phyloP scores from a whole-genome alignment of 2,113 vertebrate genomes.

The Misgurnus mizolepis region DNA sequence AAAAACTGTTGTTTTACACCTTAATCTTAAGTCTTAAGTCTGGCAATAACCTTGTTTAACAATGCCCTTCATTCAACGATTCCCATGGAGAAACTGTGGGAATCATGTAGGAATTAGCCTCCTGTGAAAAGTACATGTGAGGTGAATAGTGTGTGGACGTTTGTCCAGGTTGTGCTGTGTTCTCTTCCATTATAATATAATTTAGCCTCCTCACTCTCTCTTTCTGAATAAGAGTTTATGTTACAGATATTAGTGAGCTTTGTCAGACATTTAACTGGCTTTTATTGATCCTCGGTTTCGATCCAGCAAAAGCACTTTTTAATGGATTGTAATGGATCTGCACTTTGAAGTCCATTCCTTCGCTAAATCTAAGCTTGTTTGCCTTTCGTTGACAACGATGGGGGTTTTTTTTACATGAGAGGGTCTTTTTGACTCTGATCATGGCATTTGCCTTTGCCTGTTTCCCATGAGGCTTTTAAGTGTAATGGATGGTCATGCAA shows the following conservation, averaged over 20 bases:
- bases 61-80: conserved; percentile 20
- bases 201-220: conserved; percentile 9
- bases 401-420: neutral
- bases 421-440: conserved; percentile 16
- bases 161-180: conserved; percentile 23
- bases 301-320: conserved; percentile 71
- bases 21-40: conserved; percentile 11
- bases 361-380: conserved; percentile 52
- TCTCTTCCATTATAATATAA: conserved; percentile 36
- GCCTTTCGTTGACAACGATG: conserved; percentile 18
- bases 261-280: conserved; percentile 74
- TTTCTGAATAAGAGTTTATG: conserved; percentile 64
- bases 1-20: conserved; percentile 31
- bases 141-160: conserved; percentile 1
- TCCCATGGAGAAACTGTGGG: conserved; percentile 17
- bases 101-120: conserved; percentile 48
- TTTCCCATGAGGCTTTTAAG: conserved; percentile 12
- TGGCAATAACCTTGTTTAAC: conserved; percentile 48
- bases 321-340: conserved; percentile 76
- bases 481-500: neutral
- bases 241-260: conserved; percentile 75
- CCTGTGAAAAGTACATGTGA: conserved; percentile 11
- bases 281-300: conserved; percentile 73
- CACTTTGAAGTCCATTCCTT: conserved; percentile 67
- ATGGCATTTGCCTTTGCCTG: conserved; percentile 2